Evolutionary conservation across 23 tunicate species (phyloP).

Genomic region (Phallusia fumigata): DNA sequence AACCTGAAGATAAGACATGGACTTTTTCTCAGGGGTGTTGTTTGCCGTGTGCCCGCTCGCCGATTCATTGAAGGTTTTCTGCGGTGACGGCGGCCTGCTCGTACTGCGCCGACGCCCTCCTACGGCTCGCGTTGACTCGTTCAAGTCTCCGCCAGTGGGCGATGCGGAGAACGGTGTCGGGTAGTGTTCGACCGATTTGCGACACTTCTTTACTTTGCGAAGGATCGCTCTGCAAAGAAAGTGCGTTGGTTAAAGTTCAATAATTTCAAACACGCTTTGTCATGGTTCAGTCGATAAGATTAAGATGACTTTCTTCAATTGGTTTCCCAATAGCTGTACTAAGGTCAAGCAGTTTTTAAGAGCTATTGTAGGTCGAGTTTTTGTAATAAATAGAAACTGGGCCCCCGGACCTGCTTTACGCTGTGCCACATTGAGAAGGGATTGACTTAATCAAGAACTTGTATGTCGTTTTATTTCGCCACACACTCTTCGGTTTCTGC

Average conservation of each 20-base stretch:
- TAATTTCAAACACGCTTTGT: too few relatives aligned
- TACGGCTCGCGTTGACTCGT: background rate
- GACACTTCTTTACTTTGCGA: conserved; percentile 70
- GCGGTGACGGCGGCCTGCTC: background rate
- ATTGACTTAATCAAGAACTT: too few relatives aligned
- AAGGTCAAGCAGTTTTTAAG: too few relatives aligned
- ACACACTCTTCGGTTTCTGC: too few relatives aligned
- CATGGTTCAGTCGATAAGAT: too few relatives aligned
- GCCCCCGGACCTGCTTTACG: too few relatives aligned
- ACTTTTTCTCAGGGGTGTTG: conserved; percentile 1
- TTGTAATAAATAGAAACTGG: too few relatives aligned
- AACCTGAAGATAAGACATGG: conserved; percentile 49
- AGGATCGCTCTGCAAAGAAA: conserved; percentile 42
- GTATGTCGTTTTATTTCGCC: too few relatives aligned
- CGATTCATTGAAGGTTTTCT: background rate
- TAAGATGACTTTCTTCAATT: too few relatives aligned
- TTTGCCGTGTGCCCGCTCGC: conserved; percentile 16
- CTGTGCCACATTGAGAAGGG: too few relatives aligned
- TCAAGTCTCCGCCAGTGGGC: conserved; percentile 31
- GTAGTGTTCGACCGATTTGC: conserved; percentile 71
- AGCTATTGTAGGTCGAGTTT: too few relatives aligned
- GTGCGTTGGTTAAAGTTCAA: background rate
- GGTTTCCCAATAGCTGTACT: too few relatives aligned
- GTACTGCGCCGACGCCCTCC: conserved; percentile 5
- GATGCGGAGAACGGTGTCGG: conserved; percentile 44